Evolutionary conservation across 2,113 vertebrate genomes (phyloP), one percentile per base, ranked within the genome.

Genomic region (Cygnus buccinator): DNA sequence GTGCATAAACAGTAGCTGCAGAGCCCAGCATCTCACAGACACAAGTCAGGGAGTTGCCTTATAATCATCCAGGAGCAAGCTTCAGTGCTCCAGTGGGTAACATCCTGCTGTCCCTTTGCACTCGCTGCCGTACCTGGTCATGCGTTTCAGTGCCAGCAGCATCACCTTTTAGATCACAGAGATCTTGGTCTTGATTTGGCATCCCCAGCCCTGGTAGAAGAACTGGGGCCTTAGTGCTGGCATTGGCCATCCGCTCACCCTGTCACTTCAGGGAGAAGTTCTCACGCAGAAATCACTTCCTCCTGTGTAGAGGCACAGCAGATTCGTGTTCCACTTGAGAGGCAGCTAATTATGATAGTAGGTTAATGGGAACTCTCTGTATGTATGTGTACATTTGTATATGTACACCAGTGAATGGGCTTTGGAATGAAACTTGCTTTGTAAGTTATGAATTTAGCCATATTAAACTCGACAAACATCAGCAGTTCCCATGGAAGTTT

Each of bases 341-440:
- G 35, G 35, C 35, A 72, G 20, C 50, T 81, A 48, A 28, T 57
- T 89, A 87, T 65, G 75, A 8, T 7, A 71, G n/a, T 29, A 14
- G 33, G 2, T 9, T 54, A 41, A 23, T 6, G 52, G 85, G 39
- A 48, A 4, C 46, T 92, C 66, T 31, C 50, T 66, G 57, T 63
- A 55, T 0, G 0, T 54, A 3, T 52, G 31, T 62, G 37, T 87
- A 25, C 28, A 28, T 67, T 5, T 18, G 15, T 52, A 13, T 28
- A 3, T 44, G 52, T 44, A 17, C 48, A 8, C 33, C 74, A 5
- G 57, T 4, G 2, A 91, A 74, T 1, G 3, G 3, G 37, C 6
- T 2, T 13, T 74, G 68, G 72, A 79, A 66, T 55, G 41, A 80
- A 87, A 55, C 77, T n/a, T 5, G 16, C 46, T 67, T 48, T 86